Conservation (phyloP, 2,113 vertebrate genomes). For the Pan paniscus region DNA sequence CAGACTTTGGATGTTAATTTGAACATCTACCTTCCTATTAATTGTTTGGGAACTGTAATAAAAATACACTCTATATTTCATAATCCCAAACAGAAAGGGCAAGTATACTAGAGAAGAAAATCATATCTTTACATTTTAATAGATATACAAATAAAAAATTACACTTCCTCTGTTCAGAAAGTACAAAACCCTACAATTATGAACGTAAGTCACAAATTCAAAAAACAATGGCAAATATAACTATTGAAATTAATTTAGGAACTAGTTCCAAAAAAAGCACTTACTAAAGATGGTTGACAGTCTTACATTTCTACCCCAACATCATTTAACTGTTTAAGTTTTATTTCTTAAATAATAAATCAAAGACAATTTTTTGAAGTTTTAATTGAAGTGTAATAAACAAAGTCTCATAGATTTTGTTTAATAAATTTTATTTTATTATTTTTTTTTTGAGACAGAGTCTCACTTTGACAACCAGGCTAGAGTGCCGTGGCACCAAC, state of each 20-base stretch:
- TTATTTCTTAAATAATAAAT: conserved; percentile 52
- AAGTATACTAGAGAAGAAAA: conserved; percentile 42
- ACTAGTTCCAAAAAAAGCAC: conserved; percentile 26
- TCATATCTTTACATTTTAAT: conserved; percentile 36
- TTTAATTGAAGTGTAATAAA: conserved; percentile 36
- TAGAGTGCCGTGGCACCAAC: too few species aligned
- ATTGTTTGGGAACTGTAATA: conserved; percentile 30
- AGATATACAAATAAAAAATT: conserved; percentile 6
- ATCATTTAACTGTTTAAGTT: conserved; percentile 45
- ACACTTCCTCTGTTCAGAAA: conserved; percentile 4
- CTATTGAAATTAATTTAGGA: conserved; percentile 50
- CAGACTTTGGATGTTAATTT: conserved; percentile 48
- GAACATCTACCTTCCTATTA: conserved; percentile 39
- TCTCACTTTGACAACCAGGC: too few species aligned
- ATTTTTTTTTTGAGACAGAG: too few species aligned
- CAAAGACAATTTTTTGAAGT: not conserved
- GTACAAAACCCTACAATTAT: not conserved
- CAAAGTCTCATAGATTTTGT: not conserved
- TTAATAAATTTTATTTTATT: too few species aligned
- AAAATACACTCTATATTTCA: conserved; percentile 46
- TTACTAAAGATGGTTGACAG: not conserved
- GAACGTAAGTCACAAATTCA: conserved; percentile 45
- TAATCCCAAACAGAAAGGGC: conserved; percentile 9
- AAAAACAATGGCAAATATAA: conserved; percentile 38
- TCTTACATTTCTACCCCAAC: not conserved